Evolutionary conservation across 2,113 vertebrate species (phyloP).

Genomic region (Ovibos moschatus): DNA sequence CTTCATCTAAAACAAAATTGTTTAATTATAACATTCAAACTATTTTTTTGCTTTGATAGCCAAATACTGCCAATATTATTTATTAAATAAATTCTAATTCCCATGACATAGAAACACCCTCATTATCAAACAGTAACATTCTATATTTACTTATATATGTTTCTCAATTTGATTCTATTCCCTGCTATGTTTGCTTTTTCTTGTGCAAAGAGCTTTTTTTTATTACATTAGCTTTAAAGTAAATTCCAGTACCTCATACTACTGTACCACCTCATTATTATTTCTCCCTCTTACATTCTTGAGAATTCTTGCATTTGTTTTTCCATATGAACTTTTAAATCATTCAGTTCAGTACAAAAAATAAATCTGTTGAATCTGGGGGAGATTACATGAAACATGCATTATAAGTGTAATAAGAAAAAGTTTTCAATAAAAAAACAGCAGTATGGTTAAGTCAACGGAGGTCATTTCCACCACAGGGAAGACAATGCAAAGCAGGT

Average conservation of each 20-base stretch:
- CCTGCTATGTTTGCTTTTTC: conserved; percentile 30
- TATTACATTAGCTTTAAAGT: conserved; percentile 51
- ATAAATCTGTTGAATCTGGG: neutral
- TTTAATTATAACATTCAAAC: conserved; percentile 25
- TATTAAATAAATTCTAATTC: conserved; percentile 11
- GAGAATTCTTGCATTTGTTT: conserved; percentile 30
- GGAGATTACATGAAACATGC: neutral
- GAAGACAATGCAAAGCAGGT: neutral
- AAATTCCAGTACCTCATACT: conserved; percentile 31
- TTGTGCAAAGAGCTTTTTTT: conserved; percentile 41
- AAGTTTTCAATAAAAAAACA: neutral
- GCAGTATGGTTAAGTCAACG: neutral
- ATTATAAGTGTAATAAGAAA: neutral
- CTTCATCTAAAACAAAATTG: neutral
- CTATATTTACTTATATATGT: neutral
- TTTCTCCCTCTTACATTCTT: conserved; percentile 12
- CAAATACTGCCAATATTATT: neutral
- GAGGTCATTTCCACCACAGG: neutral
- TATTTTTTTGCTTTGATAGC: neutral
- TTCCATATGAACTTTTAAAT: conserved; percentile 27
- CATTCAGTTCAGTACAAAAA: neutral
- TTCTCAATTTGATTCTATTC: conserved; percentile 13
- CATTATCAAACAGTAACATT: neutral
- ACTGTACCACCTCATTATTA: neutral
- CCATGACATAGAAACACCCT: neutral